phyloP scores from a whole-genome alignment of 2,888 invertebrate genomes.

The Macrophya annulata region DNA sequence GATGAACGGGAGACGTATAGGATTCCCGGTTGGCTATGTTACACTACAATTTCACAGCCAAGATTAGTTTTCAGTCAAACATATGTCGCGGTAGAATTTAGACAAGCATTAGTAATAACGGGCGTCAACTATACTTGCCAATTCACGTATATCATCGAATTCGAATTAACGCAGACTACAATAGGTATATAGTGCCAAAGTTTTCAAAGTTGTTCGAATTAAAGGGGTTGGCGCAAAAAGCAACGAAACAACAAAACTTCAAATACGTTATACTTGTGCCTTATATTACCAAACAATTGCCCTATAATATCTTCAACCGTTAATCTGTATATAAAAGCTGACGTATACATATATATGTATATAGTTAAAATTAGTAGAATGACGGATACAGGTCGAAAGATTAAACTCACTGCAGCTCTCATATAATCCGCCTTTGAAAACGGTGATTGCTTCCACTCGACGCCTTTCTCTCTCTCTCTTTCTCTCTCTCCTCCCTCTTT shows the following conservation, averaged over 20 bases:
- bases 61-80: not conserved
- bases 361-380: not conserved
- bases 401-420: slow-evolving; percentile 4
- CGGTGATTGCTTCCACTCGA: slow-evolving; percentile 29
- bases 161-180: not conserved
- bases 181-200: too few relatives aligned
- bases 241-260: too few relatives aligned
- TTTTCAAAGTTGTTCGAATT: too few relatives aligned
- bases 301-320: not conserved
- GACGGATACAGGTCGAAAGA: not conserved
- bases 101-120: not conserved
- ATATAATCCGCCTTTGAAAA: slow-evolving; percentile 34
- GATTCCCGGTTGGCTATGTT: not conserved
- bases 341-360: not conserved
- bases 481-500: not conserved
- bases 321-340: not conserved
- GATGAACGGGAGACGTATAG: not conserved
- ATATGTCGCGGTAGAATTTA: not conserved
- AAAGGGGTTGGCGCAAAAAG: too few relatives aligned
- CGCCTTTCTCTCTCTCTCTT: not conserved
- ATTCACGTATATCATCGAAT: not conserved
- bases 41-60: not conserved
- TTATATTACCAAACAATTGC: too few relatives aligned
- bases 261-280: too few relatives aligned
- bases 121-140: not conserved